Conservation (phyloP, 2,888 invertebrate species). For the Lissonota sp. region DNA sequence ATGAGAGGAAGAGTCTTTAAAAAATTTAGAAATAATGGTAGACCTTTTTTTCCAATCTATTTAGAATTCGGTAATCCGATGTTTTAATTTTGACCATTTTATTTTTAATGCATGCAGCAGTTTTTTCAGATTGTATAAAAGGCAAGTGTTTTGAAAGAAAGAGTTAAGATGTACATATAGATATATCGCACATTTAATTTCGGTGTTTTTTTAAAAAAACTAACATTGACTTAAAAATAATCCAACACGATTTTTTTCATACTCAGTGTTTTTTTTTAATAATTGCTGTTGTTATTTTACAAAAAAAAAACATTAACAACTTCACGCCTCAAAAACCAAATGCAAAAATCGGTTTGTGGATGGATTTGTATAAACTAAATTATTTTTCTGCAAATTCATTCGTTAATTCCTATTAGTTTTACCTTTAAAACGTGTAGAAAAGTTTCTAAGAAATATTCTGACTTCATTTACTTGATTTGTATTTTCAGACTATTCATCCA, state of each 20-base stretch:
- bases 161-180: slow-evolving; percentile 31
- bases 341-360: too few relatives aligned
- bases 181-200: background rate
- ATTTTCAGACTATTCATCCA: too few relatives aligned
- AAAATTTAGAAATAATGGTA: background rate
- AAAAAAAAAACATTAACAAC: too few relatives aligned
- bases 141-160: slow-evolving; percentile 69
- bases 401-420: too few relatives aligned
- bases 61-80: slow-evolving; percentile 52
- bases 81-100: slow-evolving; percentile 59
- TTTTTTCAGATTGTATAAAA: slow-evolving; percentile 71
- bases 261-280: background rate
- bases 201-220: slow-evolving; percentile 26
- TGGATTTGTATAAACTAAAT: too few relatives aligned
- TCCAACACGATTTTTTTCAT: slow-evolving; percentile 13
- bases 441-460: background rate
- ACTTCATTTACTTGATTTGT: too few relatives aligned
- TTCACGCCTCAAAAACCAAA: too few relatives aligned
- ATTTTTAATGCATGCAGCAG: slow-evolving; percentile 72
- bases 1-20: background rate
- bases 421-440: slow-evolving; percentile 21
- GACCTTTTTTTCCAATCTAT: slow-evolving; percentile 8
- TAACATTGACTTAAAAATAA: slow-evolving; percentile 7
- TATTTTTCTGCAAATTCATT: too few relatives aligned
- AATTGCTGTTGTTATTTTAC: too few relatives aligned